These are phyloP conservation scores for Gymnorhina tibicen DNA, from an alignment of 2,113 vertebrate genomes.

Conservation along the genomic window DNA sequence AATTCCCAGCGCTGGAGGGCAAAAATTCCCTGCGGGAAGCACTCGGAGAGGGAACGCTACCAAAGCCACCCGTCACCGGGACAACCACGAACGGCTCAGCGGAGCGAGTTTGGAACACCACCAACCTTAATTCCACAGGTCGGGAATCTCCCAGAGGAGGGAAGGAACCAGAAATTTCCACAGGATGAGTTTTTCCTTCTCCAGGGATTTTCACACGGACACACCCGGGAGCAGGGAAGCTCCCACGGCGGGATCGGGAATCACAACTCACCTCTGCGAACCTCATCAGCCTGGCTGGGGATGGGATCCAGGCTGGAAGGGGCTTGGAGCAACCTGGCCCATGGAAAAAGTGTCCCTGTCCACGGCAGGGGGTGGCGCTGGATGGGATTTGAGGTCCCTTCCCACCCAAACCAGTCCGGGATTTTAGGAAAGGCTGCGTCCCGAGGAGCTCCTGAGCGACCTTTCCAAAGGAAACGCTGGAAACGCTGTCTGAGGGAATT, in stretches of 20 bases:
- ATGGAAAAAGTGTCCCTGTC: not conserved
- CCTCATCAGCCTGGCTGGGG: not conserved
- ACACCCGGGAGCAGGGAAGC: not conserved
- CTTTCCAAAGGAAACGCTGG: not conserved
- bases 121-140: not conserved
- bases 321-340: not conserved
- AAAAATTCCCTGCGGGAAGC: not conserved
- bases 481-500: not conserved
- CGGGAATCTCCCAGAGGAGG: not conserved
- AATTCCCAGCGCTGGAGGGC: not conserved
- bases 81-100: rapidly evolving
- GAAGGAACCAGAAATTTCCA: not conserved
- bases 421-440: rapidly evolving
- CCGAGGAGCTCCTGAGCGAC: not conserved
- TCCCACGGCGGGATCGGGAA: rapidly evolving
- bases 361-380: rapidly evolving
- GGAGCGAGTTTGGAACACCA: not conserved
- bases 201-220: rapidly evolving
- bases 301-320: not conserved
- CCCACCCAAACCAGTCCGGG: rapidly evolving
- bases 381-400: not conserved
- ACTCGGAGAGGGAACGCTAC: rapidly evolving
- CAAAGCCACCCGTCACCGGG: not conserved
- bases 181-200: rapidly evolving
- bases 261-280: not conserved